Conservation (phyloP, 2,888 invertebrate species). For the Margaritifera margaritifera region DNA sequence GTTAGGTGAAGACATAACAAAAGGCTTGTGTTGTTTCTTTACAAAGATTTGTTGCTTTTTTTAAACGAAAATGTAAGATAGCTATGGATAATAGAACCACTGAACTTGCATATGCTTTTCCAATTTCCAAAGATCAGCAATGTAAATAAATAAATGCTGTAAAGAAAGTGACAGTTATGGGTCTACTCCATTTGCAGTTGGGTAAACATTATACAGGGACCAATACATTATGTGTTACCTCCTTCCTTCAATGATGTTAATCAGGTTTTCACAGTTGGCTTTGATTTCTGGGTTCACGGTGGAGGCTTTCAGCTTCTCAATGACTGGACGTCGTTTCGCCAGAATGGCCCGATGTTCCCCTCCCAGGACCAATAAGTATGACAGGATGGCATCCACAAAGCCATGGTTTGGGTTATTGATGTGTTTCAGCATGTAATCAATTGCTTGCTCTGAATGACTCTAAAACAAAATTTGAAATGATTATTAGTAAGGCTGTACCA, state of each 20-base stretch:
- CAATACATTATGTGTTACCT: conserved; percentile 33
- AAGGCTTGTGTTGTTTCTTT: not conserved
- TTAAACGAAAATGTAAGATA: too few relatives aligned
- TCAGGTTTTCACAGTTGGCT: conserved; percentile 37
- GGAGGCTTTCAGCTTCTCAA: conserved; percentile 34
- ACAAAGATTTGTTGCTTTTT: too few relatives aligned
- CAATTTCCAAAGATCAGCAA: too few relatives aligned
- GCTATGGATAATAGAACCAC: too few relatives aligned
- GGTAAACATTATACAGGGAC: too few relatives aligned
- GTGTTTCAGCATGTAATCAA: conserved; percentile 28
- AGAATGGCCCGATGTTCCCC: conserved; percentile 36
- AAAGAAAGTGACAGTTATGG: too few relatives aligned
- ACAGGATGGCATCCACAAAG: conserved; percentile 14
- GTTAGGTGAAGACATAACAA: not conserved
- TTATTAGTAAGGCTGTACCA: too few relatives aligned
- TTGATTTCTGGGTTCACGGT: conserved; percentile 36
- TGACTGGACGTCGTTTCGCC: conserved; percentile 33
- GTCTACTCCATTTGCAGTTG: too few relatives aligned
- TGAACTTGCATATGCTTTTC: too few relatives aligned
- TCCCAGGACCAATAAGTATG: conserved; percentile 39
- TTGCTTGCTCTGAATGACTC: conserved; percentile 20
- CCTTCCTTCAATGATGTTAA: conserved; percentile 60
- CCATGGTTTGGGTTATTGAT: conserved; percentile 22
- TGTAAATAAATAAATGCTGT: too few relatives aligned
- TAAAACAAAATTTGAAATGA: conserved; percentile 9